A percentile compares a stretch with the other conserved stretches of the same genome.
phyloP scores from a whole-genome alignment of 2,888 invertebrate genomes.

The Elysia crispata region DNA sequence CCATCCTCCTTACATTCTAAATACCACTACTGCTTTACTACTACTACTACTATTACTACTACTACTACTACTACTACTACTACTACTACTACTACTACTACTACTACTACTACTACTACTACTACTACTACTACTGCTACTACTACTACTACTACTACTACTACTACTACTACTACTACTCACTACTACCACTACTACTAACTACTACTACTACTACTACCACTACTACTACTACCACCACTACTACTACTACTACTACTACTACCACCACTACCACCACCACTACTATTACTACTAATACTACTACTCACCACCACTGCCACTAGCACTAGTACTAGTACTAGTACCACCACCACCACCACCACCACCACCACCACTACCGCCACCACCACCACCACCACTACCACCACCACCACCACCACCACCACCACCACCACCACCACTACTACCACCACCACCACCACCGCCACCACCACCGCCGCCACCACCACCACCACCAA shows the following conservation, averaged over 20 bases:
- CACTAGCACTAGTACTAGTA: no score
- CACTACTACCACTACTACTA: no score
- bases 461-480: not conserved
- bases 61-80: constrained; percentile 37
- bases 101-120: constrained; percentile 35
- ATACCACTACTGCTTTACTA: no score
- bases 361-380: not conserved
- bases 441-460: not conserved
- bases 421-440: not conserved
- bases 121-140: constrained; percentile 7
- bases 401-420: not conserved
- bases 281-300: no score
- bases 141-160: constrained; percentile 9
- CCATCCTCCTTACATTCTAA: not conserved
- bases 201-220: constrained; percentile 9
- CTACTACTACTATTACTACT: constrained; percentile 32
- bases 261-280: not conserved
- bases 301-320: no score
- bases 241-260: not conserved
- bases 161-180: constrained; percentile 9
- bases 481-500: no score
- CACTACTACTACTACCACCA: constrained; percentile 4
- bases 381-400: not conserved
- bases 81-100: constrained; percentile 31
- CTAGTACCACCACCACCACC: not conserved